phyloP scores from a whole-genome alignment of 2,113 vertebrate genomes.

The Vanacampus margaritifer region DNA sequence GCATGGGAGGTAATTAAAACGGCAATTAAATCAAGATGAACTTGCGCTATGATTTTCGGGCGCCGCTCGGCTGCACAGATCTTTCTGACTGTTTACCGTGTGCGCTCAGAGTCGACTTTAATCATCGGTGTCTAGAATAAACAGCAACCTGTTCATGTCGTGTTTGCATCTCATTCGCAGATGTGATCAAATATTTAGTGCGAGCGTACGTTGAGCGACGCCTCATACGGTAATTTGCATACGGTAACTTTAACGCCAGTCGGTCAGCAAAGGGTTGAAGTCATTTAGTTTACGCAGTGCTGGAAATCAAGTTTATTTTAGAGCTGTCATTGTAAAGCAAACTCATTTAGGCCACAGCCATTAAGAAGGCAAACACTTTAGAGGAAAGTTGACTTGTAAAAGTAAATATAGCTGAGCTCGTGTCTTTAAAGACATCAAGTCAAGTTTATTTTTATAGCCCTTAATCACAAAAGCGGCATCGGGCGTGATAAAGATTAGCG shows the following conservation, averaged over 20 bases:
- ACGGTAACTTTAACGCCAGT: conserved; percentile 7
- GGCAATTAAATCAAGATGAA: conserved; percentile 4
- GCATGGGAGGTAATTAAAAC: not conserved
- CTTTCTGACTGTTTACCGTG: conserved; percentile 1
- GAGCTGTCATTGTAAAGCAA: conserved; percentile 2
- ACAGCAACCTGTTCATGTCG: conserved; percentile 18
- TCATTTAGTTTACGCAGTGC: not conserved
- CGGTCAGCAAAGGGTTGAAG: not conserved
- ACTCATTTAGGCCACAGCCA: conserved; percentile 1
- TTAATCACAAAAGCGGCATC: no score
- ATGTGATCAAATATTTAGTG: conserved; percentile 33
- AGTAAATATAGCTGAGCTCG: conserved; percentile 3
- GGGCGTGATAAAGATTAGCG: no score
- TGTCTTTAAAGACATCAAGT: not conserved
- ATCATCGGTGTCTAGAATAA: conserved; percentile 2
- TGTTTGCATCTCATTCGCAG: conserved; percentile 28
- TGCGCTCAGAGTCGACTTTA: not conserved
- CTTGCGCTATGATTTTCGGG: not conserved
- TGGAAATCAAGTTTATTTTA: not conserved
- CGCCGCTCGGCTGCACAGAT: not conserved
- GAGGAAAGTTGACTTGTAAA: not conserved
- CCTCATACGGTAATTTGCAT: conserved; percentile 6
- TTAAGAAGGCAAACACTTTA: conserved; percentile 6
- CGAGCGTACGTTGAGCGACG: not conserved
- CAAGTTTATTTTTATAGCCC: no score